Evolutionary conservation across 2,797 vertebrate genomes (phyloP).

Genomic region (Eidolon dupreanum): DNA sequence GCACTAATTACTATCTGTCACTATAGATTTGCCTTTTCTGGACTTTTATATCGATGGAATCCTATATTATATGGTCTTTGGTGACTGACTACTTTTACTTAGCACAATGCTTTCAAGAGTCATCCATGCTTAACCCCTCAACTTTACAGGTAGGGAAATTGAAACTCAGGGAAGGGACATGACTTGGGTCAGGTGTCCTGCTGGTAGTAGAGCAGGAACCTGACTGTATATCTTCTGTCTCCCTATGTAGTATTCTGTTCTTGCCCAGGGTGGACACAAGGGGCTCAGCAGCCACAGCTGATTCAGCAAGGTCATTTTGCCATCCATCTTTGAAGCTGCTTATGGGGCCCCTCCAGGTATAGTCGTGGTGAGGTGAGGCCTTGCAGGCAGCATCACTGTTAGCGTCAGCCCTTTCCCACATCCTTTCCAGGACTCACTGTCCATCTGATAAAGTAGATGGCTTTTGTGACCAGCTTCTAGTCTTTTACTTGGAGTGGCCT

Average conservation of each 20-base stretch:
- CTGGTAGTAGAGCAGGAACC: neutral
- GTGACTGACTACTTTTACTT: neutral
- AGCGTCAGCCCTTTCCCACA: neutral
- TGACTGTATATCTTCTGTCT: neutral
- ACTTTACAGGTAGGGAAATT: neutral
- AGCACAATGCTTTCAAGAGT: neutral
- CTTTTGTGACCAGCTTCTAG: conserved; percentile 18
- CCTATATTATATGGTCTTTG: neutral
- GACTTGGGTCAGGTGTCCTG: neutral
- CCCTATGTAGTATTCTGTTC: neutral
- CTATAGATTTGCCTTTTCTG: neutral
- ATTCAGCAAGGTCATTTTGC: neutral
- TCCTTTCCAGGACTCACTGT: neutral
- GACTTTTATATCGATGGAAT: neutral
- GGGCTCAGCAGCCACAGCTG: neutral
- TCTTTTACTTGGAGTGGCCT: neutral
- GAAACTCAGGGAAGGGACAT: neutral
- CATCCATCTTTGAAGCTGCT: neutral
- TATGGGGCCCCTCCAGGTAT: neutral
- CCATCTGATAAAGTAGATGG: neutral
- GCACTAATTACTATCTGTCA: neutral
- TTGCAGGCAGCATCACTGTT: neutral
- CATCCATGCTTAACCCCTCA: neutral
- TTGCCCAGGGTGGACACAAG: neutral
- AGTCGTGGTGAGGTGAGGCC: neutral